Conservation (phyloP, 2,113 vertebrate genomes). For the Aviceda subcristata region DNA sequence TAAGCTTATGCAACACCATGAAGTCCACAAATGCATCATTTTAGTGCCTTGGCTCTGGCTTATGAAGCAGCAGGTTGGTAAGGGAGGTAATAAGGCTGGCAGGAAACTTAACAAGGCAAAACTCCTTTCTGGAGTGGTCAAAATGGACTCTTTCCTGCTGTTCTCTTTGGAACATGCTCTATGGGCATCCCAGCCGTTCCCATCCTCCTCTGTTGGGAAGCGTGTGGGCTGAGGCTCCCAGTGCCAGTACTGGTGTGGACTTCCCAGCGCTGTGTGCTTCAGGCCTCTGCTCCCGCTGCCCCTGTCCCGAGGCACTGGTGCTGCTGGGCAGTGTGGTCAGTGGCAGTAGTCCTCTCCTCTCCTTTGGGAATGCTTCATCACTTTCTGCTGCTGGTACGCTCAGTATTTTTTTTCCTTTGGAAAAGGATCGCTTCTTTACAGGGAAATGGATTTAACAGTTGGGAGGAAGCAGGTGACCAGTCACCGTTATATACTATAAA, state of each 20-base stretch:
- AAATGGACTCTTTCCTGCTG: neutral
- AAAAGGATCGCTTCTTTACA: neutral
- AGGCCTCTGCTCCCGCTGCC: neutral
- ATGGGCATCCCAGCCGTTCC: rapidly evolving
- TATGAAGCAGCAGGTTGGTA: neutral
- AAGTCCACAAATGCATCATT: neutral
- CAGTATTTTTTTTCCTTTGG: neutral
- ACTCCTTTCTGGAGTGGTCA: neutral
- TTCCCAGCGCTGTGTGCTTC: neutral
- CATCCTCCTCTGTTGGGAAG: rapidly evolving
- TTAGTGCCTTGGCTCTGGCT: neutral
- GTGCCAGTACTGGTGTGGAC: rapidly evolving
- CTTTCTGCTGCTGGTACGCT: neutral
- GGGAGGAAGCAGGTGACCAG: neutral
- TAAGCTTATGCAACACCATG: neutral
- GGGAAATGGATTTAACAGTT: neutral
- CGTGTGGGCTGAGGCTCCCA: rapidly evolving
- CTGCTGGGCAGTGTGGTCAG: neutral
- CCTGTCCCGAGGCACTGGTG: neutral
- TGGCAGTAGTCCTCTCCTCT: rapidly evolving
- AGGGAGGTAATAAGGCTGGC: neutral
- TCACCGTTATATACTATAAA: neutral
- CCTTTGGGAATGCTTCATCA: neutral
- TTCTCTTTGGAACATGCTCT: neutral
- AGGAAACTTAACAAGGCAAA: neutral